Conservation (phyloP, 1,140 invertebrate genomes). For the Calycopis cecrops region DNA sequence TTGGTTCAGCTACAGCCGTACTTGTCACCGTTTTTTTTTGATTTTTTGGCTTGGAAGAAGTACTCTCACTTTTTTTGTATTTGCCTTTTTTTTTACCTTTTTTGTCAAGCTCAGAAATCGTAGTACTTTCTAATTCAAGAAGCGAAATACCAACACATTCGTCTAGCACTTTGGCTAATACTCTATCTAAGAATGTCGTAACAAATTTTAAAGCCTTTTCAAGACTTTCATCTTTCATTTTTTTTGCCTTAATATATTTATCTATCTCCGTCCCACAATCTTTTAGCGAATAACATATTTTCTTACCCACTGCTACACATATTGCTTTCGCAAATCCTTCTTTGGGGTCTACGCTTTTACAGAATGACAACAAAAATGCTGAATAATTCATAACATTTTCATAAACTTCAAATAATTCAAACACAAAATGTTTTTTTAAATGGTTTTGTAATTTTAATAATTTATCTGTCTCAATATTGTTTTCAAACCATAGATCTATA, state of each 20-base stretch:
- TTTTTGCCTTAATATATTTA: constrained; percentile 55
- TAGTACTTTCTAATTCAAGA: constrained; percentile 45
- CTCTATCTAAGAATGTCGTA: constrained; percentile 42
- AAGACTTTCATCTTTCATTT: constrained; percentile 50
- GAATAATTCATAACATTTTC: constrained; percentile 75
- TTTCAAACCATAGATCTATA: constrained; percentile 76
- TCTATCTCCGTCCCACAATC: constrained; percentile 65
- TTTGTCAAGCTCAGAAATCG: constrained; percentile 40
- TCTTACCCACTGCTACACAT: constrained; percentile 72
- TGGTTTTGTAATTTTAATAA: constrained; percentile 44
- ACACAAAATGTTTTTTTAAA: constrained; percentile 73
- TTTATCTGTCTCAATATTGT: constrained; percentile 40
- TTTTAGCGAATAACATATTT: constrained; percentile 60
- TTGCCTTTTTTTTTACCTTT: constrained; percentile 51
- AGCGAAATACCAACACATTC: constrained; percentile 52
- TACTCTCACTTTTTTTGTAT: constrained; percentile 38
- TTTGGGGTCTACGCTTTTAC: constrained; percentile 72
- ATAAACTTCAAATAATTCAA: constrained; percentile 69
- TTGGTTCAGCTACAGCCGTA: constrained; percentile 40
- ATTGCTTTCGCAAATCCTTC: constrained; percentile 76
- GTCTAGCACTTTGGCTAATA: constrained; percentile 50
- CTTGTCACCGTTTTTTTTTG: constrained; percentile 42
- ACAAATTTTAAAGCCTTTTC: constrained; percentile 51
- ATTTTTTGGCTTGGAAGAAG: constrained; percentile 37
- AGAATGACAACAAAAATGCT: constrained; percentile 76